phyloP scores from a whole-genome alignment of 2,888 invertebrate genomes.

The Hydroisotoma schaefferi region DNA sequence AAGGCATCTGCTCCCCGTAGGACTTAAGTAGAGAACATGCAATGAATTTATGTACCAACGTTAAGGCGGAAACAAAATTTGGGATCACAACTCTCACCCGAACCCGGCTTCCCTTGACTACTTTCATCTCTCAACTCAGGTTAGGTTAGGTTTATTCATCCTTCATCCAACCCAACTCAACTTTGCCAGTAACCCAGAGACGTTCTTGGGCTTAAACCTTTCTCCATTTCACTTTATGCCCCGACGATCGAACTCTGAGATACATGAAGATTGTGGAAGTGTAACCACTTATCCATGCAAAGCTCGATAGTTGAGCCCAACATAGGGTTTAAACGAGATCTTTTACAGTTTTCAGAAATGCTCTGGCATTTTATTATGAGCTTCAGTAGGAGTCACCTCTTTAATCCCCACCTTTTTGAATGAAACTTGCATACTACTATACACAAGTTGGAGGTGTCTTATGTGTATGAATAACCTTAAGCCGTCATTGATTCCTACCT shows the following conservation, averaged over 20 bases:
- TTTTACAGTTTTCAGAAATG: not conserved
- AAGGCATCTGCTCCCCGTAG: not conserved
- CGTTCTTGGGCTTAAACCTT: not conserved
- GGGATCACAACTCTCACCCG: conserved; percentile 1
- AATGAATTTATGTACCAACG: conserved; percentile 9
- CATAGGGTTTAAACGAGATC: not conserved
- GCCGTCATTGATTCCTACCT: conserved; percentile 3
- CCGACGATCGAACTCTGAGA: not conserved
- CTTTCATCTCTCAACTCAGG: too few species aligned
- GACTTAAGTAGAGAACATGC: conserved; percentile 6
- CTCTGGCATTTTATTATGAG: not conserved
- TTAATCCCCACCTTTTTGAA: not conserved
- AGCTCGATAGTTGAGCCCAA: not conserved
- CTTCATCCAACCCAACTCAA: too few species aligned
- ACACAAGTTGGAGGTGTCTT: too few species aligned
- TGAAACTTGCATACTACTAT: too few species aligned
- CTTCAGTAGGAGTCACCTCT: not conserved
- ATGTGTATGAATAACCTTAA: conserved; percentile 7
- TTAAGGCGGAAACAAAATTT: not conserved
- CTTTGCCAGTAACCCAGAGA: too few species aligned
- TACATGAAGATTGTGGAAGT: not conserved
- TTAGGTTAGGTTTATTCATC: too few species aligned
- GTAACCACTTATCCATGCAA: not conserved
- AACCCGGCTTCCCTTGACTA: too few species aligned
- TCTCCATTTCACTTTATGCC: not conserved